Percentiles rank a stretch among this genome's conserved stretches.
Evolutionary conservation across 2,113 vertebrate genomes (phyloP).

Genomic region (Pardalotus punctatus): DNA sequence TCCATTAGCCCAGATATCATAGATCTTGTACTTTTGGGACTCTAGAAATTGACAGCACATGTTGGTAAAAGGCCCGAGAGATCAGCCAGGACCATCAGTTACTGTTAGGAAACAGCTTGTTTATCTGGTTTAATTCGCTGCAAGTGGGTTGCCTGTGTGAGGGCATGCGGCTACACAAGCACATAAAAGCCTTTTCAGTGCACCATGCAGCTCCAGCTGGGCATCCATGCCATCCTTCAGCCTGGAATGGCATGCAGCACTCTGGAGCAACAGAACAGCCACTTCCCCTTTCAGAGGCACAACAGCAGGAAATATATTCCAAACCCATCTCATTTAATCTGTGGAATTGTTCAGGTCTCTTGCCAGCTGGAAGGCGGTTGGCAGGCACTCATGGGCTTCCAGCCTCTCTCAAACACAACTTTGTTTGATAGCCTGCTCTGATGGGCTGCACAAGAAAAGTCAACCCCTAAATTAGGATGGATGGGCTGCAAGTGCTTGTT

Average conservation of each 20-base stretch:
- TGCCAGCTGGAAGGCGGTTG: background rate
- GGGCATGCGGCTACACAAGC: fast-evolving
- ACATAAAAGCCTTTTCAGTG: background rate
- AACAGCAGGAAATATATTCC: background rate
- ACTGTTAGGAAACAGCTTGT: background rate
- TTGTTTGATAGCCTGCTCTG: background rate
- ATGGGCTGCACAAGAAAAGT: background rate
- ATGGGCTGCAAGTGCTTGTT: background rate
- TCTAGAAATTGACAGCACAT: background rate
- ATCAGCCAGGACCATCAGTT: background rate
- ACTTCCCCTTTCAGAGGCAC: background rate
- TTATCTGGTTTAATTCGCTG: background rate
- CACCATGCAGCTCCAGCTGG: background rate
- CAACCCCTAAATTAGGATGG: background rate
- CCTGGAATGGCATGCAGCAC: background rate
- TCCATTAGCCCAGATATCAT: background rate
- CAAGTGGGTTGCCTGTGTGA: background rate
- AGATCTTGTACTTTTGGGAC: background rate
- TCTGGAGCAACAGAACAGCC: background rate
- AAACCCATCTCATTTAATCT: background rate
- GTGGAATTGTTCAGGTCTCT: background rate
- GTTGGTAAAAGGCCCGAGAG: background rate
- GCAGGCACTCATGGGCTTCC: background rate
- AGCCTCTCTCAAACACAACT: background rate
- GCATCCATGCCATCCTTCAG: background rate